Base-by-base conservation (phyloP, 2,113 vertebrate genomes). In the Eptesicus fuscus region DNA sequence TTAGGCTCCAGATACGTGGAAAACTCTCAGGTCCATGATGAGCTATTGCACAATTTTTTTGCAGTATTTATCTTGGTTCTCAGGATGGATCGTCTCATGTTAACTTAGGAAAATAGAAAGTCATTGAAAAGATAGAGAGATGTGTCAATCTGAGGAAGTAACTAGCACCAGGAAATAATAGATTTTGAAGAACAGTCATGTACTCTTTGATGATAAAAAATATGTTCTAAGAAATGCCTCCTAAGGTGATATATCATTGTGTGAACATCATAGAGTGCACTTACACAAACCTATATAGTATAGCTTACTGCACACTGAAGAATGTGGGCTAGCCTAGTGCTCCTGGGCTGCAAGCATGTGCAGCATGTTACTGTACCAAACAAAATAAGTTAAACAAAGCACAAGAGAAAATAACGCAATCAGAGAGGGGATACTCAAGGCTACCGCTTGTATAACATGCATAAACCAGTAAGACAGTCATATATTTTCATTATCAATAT, bases 31-130 rank as follows among this genome's bases (percentile, higher is more conserved):
- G 73, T 79, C 73, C 73, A 1, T 90, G 53, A 69, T 18, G 2
- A 78, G 5, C 23, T 73, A 51, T 37, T 73, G 40, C n/a, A 76
- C 0, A 28, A 40, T 85, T 85, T 85, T 63, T 83, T 70, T 76
- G 5, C 22, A 59, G 69, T 77, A 53, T 42, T 91, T 88, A 28
- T 94, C 67, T 84, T 69, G 65, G 32, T 2, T 63, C 51, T 92
- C 61, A 69, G 49, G 73, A 73, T n/a, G 11, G 11, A 7, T 88
- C n/a, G 85, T 23, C 23, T 44, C 30, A 53, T 89, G 67, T 94
- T 94, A 96, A 83, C 44, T 30, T 23, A 5, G 53, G 80, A 94
- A 32, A 85, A 85, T 44, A 90, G 44, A 63, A 94, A 95, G 40
- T 90, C 51, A 53, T 35, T 86, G 40, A 96, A 90, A 80, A 95